A percentile compares a stretch with the other conserved stretches of the same genome.
Evolutionary conservation across 2,113 vertebrate genomes (phyloP).

Genomic region (Noctilio leporinus): DNA sequence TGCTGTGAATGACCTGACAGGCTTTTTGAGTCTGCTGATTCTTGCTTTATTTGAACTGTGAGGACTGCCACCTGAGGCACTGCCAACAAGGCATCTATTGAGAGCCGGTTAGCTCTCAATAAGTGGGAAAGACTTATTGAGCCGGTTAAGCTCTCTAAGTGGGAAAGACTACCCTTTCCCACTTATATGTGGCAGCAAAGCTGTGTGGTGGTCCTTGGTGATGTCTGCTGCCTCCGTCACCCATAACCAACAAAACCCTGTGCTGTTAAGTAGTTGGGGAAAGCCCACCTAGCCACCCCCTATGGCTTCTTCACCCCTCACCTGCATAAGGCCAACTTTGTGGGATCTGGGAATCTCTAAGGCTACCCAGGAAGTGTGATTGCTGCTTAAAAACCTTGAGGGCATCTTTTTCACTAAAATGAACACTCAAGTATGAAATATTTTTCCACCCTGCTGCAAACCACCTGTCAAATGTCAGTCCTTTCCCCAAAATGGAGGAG

Average conservation of each 20-base stretch:
- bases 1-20: background rate
- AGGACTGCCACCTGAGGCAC: background rate
- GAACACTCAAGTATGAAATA: background rate
- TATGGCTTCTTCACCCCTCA: background rate
- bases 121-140: no score
- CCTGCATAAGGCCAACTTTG: background rate
- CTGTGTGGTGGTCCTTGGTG: background rate
- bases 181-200: background rate
- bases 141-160: no score
- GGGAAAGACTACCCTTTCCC: background rate
- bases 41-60: background rate
- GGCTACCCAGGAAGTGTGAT: background rate
- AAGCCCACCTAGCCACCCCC: background rate
- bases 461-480: background rate
- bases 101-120: background rate
- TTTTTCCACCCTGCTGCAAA: slow-evolving; percentile 1
- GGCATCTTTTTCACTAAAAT: background rate
- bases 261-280: background rate
- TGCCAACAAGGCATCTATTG: background rate
- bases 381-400: background rate
- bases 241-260: background rate
- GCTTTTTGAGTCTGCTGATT: background rate
- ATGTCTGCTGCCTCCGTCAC: background rate
- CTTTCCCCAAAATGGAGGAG: background rate
- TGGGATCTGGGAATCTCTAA: background rate